Percentiles rank a stretch among this genome's conserved stretches.
Conservation (phyloP, 2,797 vertebrate genomes). For the Alcedo quadribrachys region DNA sequence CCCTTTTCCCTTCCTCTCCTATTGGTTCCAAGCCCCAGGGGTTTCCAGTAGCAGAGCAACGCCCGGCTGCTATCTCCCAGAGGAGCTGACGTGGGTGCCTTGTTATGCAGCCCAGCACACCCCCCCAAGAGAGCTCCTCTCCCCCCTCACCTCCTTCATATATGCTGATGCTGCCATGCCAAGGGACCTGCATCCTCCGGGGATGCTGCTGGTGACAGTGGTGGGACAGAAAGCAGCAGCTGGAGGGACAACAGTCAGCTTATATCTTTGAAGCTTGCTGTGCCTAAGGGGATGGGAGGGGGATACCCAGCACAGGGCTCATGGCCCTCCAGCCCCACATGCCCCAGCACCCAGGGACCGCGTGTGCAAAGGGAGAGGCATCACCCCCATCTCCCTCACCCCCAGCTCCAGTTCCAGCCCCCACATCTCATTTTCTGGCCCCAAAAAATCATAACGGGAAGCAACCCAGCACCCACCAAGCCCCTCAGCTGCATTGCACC, state of each 20-base stretch:
- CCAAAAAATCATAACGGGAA: neutral
- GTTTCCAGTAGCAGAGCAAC: neutral
- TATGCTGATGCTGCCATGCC: neutral
- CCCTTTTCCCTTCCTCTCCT: neutral
- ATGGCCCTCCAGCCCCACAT: neutral
- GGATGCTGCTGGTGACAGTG: slow-evolving; percentile 58
- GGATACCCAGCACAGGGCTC: neutral
- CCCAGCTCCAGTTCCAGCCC: neutral
- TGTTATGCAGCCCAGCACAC: neutral
- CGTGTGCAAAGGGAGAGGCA: neutral
- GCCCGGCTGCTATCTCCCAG: neutral
- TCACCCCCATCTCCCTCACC: neutral
- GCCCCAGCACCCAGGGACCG: neutral
- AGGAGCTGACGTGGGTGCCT: neutral
- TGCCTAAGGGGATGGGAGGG: neutral
- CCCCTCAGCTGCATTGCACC: neutral
- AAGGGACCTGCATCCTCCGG: neutral
- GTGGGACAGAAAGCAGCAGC: slow-evolving; percentile 56
- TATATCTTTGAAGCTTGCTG: neutral
- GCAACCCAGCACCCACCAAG: accelerated
- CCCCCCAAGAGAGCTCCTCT: slow-evolving; percentile 20
- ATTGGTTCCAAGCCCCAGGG: neutral
- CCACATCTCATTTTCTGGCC: neutral
- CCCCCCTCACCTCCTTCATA: neutral
- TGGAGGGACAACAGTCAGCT: neutral